These are phyloP conservation scores for Dasyurus viverrinus DNA, from an alignment of 2,113 vertebrate species.

Conservation along the genomic window DNA sequence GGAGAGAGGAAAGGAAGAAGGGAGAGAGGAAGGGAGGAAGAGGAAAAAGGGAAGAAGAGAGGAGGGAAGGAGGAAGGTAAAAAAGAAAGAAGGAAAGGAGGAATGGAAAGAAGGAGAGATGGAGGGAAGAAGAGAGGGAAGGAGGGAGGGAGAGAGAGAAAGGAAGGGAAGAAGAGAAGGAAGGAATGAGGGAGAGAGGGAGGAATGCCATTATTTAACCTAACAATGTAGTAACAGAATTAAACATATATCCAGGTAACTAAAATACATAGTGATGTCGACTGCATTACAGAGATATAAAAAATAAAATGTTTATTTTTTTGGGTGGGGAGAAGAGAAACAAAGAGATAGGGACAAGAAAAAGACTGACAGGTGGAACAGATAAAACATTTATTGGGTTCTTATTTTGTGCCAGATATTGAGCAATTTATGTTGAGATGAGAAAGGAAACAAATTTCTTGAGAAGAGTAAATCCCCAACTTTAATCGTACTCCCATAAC, in stretches of 20 bases:
- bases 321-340: background rate
- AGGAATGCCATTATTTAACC: background rate
- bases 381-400: background rate
- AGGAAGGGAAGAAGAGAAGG: no score
- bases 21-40: no score
- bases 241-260: background rate
- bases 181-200: no score
- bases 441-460: background rate
- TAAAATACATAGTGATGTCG: background rate
- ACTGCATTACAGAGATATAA: background rate
- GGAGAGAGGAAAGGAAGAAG: background rate
- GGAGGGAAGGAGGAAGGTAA: no score
- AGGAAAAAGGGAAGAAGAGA: no score
- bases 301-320: background rate
- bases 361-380: no score
- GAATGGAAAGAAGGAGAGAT: no score
- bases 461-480: background rate
- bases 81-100: no score
- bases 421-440: background rate
- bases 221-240: background rate
- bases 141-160: no score
- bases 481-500: background rate
- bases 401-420: background rate
- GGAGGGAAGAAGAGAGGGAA: no score
- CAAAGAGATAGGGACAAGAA: background rate